Percentiles rank a stretch among this genome's conserved stretches.
Conservation (phyloP, 2,797 vertebrate species). For the Etheostoma nigrum region DNA sequence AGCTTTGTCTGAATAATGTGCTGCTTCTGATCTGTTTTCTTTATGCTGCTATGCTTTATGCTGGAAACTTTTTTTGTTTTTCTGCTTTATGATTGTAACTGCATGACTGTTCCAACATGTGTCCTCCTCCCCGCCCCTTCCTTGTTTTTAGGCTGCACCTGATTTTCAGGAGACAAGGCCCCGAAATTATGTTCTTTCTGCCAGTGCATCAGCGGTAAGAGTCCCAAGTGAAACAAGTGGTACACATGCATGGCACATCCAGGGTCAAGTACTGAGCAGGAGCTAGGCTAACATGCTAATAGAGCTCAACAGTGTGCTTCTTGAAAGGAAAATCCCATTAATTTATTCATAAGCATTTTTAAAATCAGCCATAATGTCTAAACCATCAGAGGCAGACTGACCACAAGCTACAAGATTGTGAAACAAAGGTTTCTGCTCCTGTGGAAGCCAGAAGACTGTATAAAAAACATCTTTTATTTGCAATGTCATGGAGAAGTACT, state of each 20-base stretch:
- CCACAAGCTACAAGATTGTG: no score
- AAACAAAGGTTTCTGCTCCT: no score
- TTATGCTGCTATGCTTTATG: neutral
- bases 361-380: no score
- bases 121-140: slow-evolving; percentile 55
- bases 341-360: no score
- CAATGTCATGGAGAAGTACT: no score
- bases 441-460: no score
- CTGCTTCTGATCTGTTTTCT: neutral
- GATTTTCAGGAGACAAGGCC: slow-evolving; percentile 99
- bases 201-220: slow-evolving; percentile 98
- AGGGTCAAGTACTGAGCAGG: neutral
- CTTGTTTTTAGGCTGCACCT: slow-evolving; percentile 89
- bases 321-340: no score
- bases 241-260: neutral
- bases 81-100: slow-evolving; percentile 28
- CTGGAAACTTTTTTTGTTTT: slow-evolving; percentile 9
- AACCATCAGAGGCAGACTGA: no score
- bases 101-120: slow-evolving; percentile 57
- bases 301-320: no score
- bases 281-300: slow-evolving; percentile 17
- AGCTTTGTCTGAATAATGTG: neutral
- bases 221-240: neutral
- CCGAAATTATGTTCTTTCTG: slow-evolving; percentile 98
- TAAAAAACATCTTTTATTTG: no score